Evolutionary conservation across 2,113 vertebrate species (phyloP), one percentile per base, ranked within the genome.

Genomic region (Podarcis cretensis): DNA sequence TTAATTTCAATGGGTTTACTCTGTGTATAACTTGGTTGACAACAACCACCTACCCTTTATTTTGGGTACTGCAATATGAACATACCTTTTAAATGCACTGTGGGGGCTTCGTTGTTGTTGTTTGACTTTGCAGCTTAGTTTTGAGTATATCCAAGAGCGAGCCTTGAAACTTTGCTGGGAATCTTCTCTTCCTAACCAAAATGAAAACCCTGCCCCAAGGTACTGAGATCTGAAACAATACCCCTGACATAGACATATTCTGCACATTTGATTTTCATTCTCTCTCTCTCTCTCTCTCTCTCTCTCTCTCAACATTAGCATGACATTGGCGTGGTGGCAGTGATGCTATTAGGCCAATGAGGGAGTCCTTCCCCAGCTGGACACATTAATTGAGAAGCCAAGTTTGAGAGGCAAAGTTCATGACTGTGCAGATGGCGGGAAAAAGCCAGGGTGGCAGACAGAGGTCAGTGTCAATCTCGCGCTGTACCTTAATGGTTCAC

Each of bases 311-410:
- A 97, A 98, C 98, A 98, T 98, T 98, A 98, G 97, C 97, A 97
- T 98, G 87, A 57, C 63, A 97, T 97, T 96, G 97, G 96, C 95
- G 96, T 96, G 94, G 94, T 96, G 93, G 98, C 97, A 97, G 97
- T 97, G 98, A 98, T 97, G 97, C 98, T 98, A 98, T 98, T 97
- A 98, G 97, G 97, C 96, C 98, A 98, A 98, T 97, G 97, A 97
- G 92, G 95, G 98, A 98, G 98, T 98, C 98, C 97, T 98, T 97
- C 96, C 97, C 98, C 98, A 98, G 98, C 98, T 98, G 98, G 98
- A 98, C 98, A 98, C 94, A 98, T 98, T 98, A 98, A 99, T 98
- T 98, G 98, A 98, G 98, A 98, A 98, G 98, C 97, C 98, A 98
- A 97, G 97, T 98, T 98, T 98, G 92, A 94, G 97, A 98, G 98